These are phyloP conservation scores for Poeciliopsis paucimaculata DNA, from an alignment of 2,797 vertebrate species.

Conservation along the genomic window DNA sequence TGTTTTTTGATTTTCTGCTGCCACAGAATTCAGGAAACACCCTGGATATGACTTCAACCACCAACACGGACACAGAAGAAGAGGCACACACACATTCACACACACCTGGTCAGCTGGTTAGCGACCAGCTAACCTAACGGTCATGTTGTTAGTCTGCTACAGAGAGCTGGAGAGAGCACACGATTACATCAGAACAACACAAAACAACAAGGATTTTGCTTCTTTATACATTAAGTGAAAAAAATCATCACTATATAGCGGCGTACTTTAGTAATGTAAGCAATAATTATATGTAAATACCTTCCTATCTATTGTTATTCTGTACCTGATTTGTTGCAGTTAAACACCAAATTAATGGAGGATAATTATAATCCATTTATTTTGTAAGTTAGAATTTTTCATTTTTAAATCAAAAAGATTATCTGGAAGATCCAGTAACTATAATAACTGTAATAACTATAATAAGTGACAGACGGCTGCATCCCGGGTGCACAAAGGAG, in stretches of 20 bases:
- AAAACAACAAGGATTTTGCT: neutral
- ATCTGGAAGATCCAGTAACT: neutral
- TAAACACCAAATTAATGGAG: neutral
- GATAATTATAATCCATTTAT: neutral
- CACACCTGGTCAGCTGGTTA: neutral
- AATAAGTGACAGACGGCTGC: no score
- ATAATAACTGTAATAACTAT: neutral
- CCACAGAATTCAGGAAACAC: no score
- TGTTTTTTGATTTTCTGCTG: neutral
- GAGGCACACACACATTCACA: neutral
- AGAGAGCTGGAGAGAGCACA: neutral
- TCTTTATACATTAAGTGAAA: neutral
- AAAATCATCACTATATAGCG: neutral
- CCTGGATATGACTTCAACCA: neutral
- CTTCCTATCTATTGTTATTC: neutral
- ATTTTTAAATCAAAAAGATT: neutral
- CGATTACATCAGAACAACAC: neutral
- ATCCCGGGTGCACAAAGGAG: no score
- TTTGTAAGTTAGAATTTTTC: neutral
- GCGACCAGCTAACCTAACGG: neutral
- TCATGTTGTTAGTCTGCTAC: neutral
- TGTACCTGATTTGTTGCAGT: no score
- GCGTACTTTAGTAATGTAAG: neutral
- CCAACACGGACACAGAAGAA: no score
- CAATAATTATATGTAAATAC: neutral